These are phyloP conservation scores for Etia nguti DNA, from an alignment of 2,113 vertebrate species.

Conservation along the genomic window DNA sequence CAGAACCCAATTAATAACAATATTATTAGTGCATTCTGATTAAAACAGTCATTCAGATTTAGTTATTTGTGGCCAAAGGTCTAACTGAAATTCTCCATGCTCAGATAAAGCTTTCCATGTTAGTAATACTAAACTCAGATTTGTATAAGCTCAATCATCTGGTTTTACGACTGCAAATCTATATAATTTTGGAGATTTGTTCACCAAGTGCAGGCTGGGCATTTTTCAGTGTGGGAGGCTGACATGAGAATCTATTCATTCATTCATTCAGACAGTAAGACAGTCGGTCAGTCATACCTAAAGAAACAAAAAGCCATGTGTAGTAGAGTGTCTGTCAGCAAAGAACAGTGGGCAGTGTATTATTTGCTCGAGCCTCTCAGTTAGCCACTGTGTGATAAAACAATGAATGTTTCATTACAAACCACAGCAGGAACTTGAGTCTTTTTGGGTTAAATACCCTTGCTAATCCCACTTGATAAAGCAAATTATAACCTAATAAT, in stretches of 20 bases:
- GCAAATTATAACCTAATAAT: background rate
- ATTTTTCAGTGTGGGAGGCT: background rate
- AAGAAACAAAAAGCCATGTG: constrained; percentile 37
- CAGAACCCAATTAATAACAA: background rate
- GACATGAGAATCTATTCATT: background rate
- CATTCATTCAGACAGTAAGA: background rate
- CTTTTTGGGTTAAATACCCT: background rate
- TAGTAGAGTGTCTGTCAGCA: background rate
- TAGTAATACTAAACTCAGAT: background rate
- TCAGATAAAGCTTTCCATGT: background rate
- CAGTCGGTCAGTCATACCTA: background rate
- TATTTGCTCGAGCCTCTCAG: constrained; percentile 4
- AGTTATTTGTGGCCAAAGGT: background rate
- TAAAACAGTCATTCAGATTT: background rate
- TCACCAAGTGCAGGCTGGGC: background rate
- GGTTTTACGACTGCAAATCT: background rate
- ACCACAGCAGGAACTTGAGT: background rate
- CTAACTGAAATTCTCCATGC: background rate
- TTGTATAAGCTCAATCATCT: background rate
- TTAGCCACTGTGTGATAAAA: background rate
- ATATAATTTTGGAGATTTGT: background rate
- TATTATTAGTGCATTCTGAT: background rate
- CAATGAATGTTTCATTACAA: background rate
- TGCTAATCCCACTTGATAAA: background rate
- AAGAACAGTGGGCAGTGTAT: constrained; percentile 11